Conservation (phyloP, 2,797 vertebrate species). For the Sylvilagus floridanus region DNA sequence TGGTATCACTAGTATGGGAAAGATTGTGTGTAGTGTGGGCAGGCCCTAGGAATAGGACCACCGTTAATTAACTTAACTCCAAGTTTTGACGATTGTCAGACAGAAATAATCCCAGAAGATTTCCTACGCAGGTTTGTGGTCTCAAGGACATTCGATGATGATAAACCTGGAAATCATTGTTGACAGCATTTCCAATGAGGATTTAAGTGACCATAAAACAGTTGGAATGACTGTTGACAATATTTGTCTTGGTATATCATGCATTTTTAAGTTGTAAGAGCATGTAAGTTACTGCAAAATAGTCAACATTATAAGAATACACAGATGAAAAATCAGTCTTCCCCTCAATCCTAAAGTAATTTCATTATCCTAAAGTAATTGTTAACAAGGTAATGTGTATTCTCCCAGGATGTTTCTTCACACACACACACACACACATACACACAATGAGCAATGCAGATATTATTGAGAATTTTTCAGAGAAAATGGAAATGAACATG, state of each 20-base stretch:
- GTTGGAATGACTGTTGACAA: conserved; percentile 43
- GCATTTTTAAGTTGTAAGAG: conserved; percentile 19
- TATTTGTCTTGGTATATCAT: conserved; percentile 32
- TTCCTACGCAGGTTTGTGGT: conserved; percentile 45
- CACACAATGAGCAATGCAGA: not conserved
- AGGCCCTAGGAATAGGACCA: not conserved
- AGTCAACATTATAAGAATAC: conserved; percentile 12
- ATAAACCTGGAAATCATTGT: conserved; percentile 44
- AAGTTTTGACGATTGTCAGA: conserved; percentile 56
- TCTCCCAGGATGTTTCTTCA: not conserved
- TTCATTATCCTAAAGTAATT: not conserved
- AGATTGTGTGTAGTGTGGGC: not conserved
- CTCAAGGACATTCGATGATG: conserved; percentile 49
- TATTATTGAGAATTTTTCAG: not conserved
- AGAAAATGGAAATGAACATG: not conserved
- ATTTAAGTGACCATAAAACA: not conserved
- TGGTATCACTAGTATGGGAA: not conserved
- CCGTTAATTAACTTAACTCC: conserved; percentile 58
- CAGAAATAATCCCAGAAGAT: conserved; percentile 63
- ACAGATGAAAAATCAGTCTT: not conserved
- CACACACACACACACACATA: not conserved
- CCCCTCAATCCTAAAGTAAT: not conserved
- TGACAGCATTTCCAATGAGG: conserved; percentile 54
- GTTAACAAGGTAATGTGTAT: not conserved
- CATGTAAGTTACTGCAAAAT: conserved; percentile 21